These are phyloP conservation scores for Catocala sponsa DNA, from an alignment of 2,888 invertebrate species.

Conservation along the genomic window DNA sequence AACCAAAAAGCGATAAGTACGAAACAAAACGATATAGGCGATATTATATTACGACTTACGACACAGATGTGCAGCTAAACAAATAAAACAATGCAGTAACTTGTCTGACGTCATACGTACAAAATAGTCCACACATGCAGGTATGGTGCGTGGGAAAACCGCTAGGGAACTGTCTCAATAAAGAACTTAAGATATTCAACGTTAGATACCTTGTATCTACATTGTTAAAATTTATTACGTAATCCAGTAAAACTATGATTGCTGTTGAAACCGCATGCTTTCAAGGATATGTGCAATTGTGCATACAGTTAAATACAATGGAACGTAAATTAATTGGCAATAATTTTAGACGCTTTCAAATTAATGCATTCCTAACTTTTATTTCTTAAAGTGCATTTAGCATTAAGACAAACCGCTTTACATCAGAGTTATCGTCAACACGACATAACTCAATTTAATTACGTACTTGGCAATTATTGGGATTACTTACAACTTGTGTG, in stretches of 20 bases:
- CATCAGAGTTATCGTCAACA: too few relatives aligned
- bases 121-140: constrained; percentile 70
- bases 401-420: too few relatives aligned
- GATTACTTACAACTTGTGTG: too few relatives aligned
- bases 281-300: constrained; percentile 41
- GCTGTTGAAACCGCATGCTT: constrained; percentile 36
- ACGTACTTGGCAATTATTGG: too few relatives aligned
- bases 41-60: constrained; percentile 55
- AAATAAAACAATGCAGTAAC: constrained; percentile 66
- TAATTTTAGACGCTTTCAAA: too few relatives aligned
- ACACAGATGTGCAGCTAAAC: constrained; percentile 63
- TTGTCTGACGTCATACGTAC: constrained; percentile 62
- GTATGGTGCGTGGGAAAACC: constrained; percentile 69
- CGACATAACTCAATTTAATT: too few relatives aligned
- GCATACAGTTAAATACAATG: not conserved
- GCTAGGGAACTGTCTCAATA: constrained; percentile 44
- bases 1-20: constrained; percentile 8
- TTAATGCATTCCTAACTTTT: too few relatives aligned
- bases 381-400: too few relatives aligned
- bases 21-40: constrained; percentile 39
- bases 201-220: constrained; percentile 17
- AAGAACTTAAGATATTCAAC: constrained; percentile 32
- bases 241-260: constrained; percentile 27
- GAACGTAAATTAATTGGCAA: constrained; percentile 12
- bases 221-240: constrained; percentile 38